A percentile compares a stretch with the other conserved stretches of the same genome.
Conservation (phyloP, 2,797 vertebrate genomes). For the Triplophysa yarkandensis region DNA sequence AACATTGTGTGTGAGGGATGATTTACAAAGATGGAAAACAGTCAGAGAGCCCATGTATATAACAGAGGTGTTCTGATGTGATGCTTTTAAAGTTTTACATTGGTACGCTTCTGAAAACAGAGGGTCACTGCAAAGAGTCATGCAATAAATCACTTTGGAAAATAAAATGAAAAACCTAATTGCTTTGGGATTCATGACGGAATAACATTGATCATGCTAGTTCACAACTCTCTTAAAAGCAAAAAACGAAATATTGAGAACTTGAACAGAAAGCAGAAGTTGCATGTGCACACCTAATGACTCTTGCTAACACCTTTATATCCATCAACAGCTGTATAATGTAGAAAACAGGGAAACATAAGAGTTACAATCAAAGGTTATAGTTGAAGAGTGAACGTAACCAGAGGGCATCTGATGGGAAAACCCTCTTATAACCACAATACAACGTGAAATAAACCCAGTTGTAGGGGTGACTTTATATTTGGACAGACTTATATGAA, state of each 20-base stretch:
- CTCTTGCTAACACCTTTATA: not conserved
- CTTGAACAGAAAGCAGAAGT: not conserved
- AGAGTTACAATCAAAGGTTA: not conserved
- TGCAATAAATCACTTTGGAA: not conserved
- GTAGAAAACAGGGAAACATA: too few species aligned
- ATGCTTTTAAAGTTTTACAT: not conserved
- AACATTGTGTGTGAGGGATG: slow-evolving; percentile 22
- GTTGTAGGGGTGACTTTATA: slow-evolving; percentile 9
- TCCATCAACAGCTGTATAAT: not conserved
- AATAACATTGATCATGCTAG: slow-evolving; percentile 6
- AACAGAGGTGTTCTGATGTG: slow-evolving; percentile 15
- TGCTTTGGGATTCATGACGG: not conserved
- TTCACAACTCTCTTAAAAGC: slow-evolving; percentile 27
- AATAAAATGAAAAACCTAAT: not conserved
- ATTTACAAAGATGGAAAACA: slow-evolving; percentile 40
- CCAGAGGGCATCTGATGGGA: not conserved
- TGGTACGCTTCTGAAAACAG: not conserved
- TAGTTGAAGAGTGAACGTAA: not conserved
- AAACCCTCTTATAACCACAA: slow-evolving; percentile 1
- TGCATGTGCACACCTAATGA: not conserved
- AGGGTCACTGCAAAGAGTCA: not conserved
- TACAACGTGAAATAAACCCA: slow-evolving; percentile 25
- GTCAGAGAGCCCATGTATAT: slow-evolving; percentile 42
- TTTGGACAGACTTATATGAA: slow-evolving; percentile 28
- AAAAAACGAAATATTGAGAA: slow-evolving; percentile 31